A percentile compares a stretch with the other conserved stretches of the same genome.
These are phyloP conservation scores for Ptiloglossa arizonensis DNA, from an alignment of 1,140 invertebrate species.

Conservation along the genomic window DNA sequence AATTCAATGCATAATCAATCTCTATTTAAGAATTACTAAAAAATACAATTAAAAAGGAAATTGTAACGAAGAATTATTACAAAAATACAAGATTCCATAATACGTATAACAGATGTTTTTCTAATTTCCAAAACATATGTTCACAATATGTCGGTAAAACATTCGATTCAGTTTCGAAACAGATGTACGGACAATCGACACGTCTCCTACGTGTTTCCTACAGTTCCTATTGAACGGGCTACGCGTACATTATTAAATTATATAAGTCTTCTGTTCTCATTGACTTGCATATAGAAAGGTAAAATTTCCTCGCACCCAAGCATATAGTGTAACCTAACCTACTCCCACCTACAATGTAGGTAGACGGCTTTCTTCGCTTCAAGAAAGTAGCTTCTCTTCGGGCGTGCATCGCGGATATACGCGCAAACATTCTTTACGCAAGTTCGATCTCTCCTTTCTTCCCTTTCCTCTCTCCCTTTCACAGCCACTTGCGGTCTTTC, in stretches of 20 bases:
- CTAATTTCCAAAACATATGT: not conserved
- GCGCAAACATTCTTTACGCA: constrained; percentile 63
- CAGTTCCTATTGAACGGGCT: not conserved
- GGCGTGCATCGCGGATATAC: constrained; percentile 65
- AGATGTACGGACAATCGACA: constrained; percentile 10
- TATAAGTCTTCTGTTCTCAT: constrained; percentile 8
- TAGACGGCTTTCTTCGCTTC: constrained; percentile 73
- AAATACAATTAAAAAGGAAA: too few species aligned
- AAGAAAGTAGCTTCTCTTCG: constrained; percentile 71
- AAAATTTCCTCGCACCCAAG: constrained; percentile 30
- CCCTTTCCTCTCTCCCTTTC: constrained; percentile 35
- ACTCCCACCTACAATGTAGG: constrained; percentile 69
- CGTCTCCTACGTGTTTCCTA: not conserved
- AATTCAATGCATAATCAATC: too few species aligned
- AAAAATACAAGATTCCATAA: not conserved
- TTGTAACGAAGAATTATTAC: not conserved
- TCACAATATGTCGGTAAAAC: not conserved
- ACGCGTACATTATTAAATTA: constrained; percentile 5
- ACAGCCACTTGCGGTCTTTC: constrained; percentile 1
- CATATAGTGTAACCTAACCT: constrained; percentile 38
- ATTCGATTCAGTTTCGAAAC: constrained; percentile 2
- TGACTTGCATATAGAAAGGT: constrained; percentile 9
- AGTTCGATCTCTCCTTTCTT: constrained; percentile 42
- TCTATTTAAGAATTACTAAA: too few species aligned
- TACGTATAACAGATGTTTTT: not conserved